Evolutionary conservation across 2,888 invertebrate species (phyloP).

Genomic region (Vesta saturnalis): DNA sequence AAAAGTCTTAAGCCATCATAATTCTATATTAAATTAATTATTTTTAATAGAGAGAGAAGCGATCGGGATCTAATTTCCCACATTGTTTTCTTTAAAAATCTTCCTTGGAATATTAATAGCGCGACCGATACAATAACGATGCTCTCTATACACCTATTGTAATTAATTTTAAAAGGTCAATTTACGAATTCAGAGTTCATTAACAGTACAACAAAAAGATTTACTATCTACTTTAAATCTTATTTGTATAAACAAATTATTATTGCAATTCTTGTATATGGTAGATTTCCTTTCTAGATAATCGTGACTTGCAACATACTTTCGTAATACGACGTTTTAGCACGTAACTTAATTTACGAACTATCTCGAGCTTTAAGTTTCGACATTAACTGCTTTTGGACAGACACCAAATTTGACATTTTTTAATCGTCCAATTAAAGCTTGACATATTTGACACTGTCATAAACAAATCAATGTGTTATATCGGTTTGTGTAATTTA

Average conservation of each 20-base stretch:
- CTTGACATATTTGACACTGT: no score
- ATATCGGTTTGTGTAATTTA: no score
- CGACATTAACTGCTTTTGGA: no score
- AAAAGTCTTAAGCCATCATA: constrained; percentile 35
- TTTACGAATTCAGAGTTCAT: constrained; percentile 31
- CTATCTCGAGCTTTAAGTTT: no score
- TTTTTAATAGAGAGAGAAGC: constrained; percentile 44
- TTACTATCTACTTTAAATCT: not conserved
- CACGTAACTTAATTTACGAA: no score
- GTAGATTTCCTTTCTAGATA: no score
- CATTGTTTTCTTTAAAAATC: constrained; percentile 42
- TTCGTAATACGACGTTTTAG: no score
- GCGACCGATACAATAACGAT: constrained; percentile 26
- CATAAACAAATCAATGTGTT: no score
- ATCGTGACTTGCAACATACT: no score
- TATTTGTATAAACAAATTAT: not conserved
- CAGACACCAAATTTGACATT: no score
- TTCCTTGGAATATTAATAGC: constrained; percentile 31
- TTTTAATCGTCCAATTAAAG: no score
- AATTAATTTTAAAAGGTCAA: constrained; percentile 35
- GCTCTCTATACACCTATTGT: constrained; percentile 21
- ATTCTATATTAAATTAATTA: constrained; percentile 50
- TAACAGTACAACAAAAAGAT: constrained; percentile 17
- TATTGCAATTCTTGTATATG: no score
- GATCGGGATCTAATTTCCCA: constrained; percentile 52